Base-by-base conservation (phyloP, 1,140 invertebrate species). In the Drosophila sturtevanti region DNA sequence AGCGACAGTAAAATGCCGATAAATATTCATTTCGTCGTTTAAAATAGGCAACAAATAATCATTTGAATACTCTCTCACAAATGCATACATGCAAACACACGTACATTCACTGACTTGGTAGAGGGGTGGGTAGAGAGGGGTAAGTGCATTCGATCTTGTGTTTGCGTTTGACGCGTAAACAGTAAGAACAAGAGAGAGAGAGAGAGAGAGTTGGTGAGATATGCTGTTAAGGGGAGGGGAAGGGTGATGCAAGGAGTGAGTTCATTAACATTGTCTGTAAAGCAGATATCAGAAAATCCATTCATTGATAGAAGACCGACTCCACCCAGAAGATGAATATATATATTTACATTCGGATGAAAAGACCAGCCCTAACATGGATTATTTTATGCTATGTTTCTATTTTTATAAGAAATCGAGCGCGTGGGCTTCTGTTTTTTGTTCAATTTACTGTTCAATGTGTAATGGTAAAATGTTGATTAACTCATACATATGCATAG, bases 101-200 rank as follows among this genome's bases (percentile, higher is more conserved):
- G 35, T 7, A 35, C 27, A 11, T 18, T 18, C 21, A 16, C n/a
- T n/a, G n/a, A n/a, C n/a, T n/a, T n/a, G n/a, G n/a, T n/a, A n/a
- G 9, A 21, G 10, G 1, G 7, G 16, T 10, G 1, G 7, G 16
- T 10, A 21, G 27, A 31, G 27, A 4, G 16, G 41, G 41, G 16
- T 16, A 48, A 48, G 34, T 38, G 16, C 54, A 56, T 56, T 35
- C 54, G 54, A 35, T 56, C 54, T 56, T 56, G 54, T n/a, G 27
- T 34, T 16, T 4, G 27, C 11, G 37, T 35, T 31, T 31, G 27
- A 31, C 2, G 27, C 27, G 27, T 31, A 31, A 48, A 21, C 16
- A 18, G 41, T 21, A 21, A 48, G 41, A 16, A 18, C 18, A 16
- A 48, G 41, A 48, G 16, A 10, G 41, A 48, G 9, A 21, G 4